Base-by-base conservation (phyloP, 2,113 vertebrate genomes). In the Myxocyprinus asiaticus region DNA sequence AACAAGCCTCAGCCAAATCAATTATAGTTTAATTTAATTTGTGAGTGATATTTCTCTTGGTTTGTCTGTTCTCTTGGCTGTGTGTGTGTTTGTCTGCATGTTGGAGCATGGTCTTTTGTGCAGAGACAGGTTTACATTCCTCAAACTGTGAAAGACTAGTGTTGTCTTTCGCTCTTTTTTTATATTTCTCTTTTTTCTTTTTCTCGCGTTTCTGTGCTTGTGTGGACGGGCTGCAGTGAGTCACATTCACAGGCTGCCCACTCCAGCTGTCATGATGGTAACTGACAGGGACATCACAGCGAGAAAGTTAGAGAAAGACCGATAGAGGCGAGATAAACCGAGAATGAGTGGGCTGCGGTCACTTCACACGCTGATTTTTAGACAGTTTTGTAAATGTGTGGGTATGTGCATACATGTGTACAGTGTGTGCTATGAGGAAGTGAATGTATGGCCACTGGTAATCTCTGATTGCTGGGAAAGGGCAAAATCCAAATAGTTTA, bases 401-500 rank as follows among this genome's bases (percentile, higher is more conserved):
- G 70, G 61, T 68, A 62, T 77, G 73, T 56, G 67, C 22, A 3
- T 33, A 33, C 22, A 33, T 33, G 22, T 33, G 22, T 33, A 33
- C 22, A 33, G 22, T 76, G 70, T 82, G 73, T 83, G 81, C 9
- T 9, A 61, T 66, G 73, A 65, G 73, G 73, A 76, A 76, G 73
- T 76, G 14, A 55, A 76, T 50, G 71, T 22, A 51, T 63, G 58
- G 71, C 45, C 22, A 15, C 44, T 59, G 70, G 56, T 73, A 61
- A 61, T 72, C 11, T 50, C 83, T 79, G 82, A 87, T 77, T 82
- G 65, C 73, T 66, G 81, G n/a, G 17, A 69, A 67, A 84, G 86
- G 85, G 82, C 80, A 86, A 87, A 88, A 88, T 86, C 79, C 82
- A 84, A 72, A 73, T 72, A 69, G 80, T 74, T 67, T 43, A 76